A percentile compares a stretch with the other conserved stretches of the same genome.
Evolutionary conservation across 2,113 vertebrate genomes (phyloP).

Genomic region (Rhizomys pruinosus): DNA sequence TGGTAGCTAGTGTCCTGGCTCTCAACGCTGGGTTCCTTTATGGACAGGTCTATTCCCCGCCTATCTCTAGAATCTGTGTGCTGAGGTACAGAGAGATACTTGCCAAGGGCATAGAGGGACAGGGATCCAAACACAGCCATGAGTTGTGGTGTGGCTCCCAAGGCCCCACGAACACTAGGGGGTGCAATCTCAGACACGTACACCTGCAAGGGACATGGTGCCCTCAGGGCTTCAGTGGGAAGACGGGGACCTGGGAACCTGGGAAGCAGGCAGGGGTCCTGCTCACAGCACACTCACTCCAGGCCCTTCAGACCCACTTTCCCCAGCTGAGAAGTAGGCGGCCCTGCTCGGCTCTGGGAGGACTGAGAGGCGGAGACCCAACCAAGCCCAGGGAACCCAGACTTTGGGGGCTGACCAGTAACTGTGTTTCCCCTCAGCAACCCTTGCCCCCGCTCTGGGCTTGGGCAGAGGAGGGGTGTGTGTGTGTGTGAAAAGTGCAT

Average conservation of each 20-base stretch:
- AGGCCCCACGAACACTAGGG: slow-evolving; percentile 89
- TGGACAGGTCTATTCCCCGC: neutral
- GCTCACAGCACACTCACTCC: fast-evolving
- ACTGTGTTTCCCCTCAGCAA: no score
- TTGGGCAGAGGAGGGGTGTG: neutral
- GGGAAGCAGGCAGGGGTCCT: neutral
- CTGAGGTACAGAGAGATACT: slow-evolving; percentile 63
- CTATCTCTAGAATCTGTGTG: neutral
- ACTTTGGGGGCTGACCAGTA: neutral
- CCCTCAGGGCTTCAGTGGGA: neutral
- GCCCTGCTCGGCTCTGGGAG: neutral
- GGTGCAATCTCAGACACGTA: slow-evolving; percentile 97
- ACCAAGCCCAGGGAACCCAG: neutral
- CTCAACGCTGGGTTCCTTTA: neutral
- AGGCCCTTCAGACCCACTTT: neutral
- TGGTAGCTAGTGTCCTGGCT: neutral
- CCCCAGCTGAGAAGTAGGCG: neutral
- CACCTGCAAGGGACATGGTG: slow-evolving; percentile 86
- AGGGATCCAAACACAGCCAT: slow-evolving; percentile 95
- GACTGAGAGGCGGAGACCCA: neutral
- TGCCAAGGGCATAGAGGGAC: slow-evolving; percentile 91
- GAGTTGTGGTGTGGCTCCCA: slow-evolving; percentile 95
- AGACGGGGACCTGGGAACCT: neutral
- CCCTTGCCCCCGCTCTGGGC: fast-evolving
- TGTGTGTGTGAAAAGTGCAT: neutral